phyloP scores from a whole-genome alignment of 2,797 vertebrate species.

The Diglossa cyanea region DNA sequence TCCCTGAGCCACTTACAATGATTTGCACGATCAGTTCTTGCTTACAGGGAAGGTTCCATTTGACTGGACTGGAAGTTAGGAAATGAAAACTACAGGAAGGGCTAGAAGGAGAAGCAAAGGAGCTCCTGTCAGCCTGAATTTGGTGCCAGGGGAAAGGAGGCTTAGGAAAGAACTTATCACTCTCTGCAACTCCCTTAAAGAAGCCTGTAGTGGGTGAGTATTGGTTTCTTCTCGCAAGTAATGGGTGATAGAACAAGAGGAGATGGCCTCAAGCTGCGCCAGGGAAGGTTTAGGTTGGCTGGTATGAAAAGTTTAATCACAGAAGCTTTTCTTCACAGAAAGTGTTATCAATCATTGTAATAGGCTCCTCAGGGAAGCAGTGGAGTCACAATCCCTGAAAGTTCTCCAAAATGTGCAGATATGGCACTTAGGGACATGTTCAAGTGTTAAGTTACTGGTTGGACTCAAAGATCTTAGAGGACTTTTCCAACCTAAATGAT shows the following conservation, averaged over 20 bases:
- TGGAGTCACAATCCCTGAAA: not conserved
- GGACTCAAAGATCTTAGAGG: not conserved
- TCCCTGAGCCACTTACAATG: fast-evolving
- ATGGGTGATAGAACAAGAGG: not conserved
- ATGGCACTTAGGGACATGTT: not conserved
- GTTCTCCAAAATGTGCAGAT: not conserved
- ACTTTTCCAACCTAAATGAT: not conserved
- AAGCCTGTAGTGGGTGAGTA: not conserved
- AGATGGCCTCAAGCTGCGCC: not conserved
- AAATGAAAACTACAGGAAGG: not conserved
- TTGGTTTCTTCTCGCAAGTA: fast-evolving
- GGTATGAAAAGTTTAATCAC: not conserved
- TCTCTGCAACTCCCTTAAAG: not conserved
- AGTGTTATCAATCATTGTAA: not conserved
- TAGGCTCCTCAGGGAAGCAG: not conserved
- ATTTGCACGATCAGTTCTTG: not conserved
- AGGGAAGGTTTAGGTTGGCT: not conserved
- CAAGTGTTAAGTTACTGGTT: not conserved
- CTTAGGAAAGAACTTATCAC: not conserved
- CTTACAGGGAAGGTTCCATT: not conserved
- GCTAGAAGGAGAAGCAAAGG: not conserved
- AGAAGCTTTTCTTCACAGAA: not conserved
- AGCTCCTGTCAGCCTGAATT: not conserved
- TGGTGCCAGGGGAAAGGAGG: not conserved
- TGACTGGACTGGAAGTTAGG: not conserved